Base-by-base conservation (phyloP, 2,888 invertebrate species). In the Watsonalla binaria region DNA sequence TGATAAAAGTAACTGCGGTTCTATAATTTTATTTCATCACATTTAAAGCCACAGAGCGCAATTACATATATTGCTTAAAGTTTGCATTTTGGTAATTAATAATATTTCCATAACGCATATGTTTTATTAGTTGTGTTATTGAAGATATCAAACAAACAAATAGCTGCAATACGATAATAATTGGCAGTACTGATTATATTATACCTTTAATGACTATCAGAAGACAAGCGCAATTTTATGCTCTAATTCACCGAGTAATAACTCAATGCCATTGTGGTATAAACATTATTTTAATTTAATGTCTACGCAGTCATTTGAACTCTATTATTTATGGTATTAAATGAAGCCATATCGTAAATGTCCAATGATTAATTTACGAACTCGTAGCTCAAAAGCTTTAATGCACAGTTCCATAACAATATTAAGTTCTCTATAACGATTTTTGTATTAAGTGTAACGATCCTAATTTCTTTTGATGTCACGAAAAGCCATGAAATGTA, bases 321-420 rank as follows among this genome's bases (percentile, higher is more conserved):
- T 77, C 68, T 77, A 80, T 83, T 84, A 82, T 83, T 84, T 82
- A 84, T 84, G 77, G 81, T 78, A 78, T 24, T 75, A 80, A 84
- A 83, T 83, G 77, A 80, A 82, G 78, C 66, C 71, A 76, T 80
- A 74, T 78, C 80, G 77, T 84, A 80, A 84, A 84, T 52, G 78
- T 78, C 76, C 54, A 57, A 59, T 80, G 82, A 80, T 84, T 81
- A 80, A 84, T 79, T 71, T 75, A 71, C 70, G 72, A 67, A 72
- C 68, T 65, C 66, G 60, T 61, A 64, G 69, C 74, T 72, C 75
- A 80, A 76, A 53, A 64, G 69, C 74, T 72, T 75, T 80, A 76
- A 53, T 57, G 51, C 55, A 55, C 57, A 54, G 35, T 5, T 37
- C 37, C 52, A 54, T 56, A 46, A 51, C 37, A 49, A 50, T 52